Base-by-base conservation (phyloP, 2,888 invertebrate genomes). In the Caenorhabditis sp. region DNA sequence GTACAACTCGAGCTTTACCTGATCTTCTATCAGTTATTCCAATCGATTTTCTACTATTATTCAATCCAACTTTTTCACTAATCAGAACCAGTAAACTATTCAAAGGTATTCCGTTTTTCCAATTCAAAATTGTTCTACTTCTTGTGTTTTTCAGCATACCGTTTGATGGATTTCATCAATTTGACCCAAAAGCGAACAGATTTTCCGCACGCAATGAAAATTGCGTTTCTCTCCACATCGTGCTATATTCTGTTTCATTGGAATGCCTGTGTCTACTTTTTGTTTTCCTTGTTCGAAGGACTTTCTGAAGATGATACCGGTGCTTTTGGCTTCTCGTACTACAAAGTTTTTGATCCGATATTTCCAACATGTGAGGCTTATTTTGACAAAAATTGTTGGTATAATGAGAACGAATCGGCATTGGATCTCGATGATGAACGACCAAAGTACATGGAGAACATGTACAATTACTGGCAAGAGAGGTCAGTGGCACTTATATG, bases 191-290 rank as follows among this genome's bases (percentile, higher is more conserved):
- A 72, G 8, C 36, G 69, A 24, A 70, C 79, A 0, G 26, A 53
- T 19, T 69, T 74, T 49, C 85, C 85, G 6, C 84, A 86, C 57
- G 82, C 74, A 17, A 77, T 78, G 43, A 81, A 83, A 59, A 82
- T 86, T 23, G 69, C 78, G 21, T 77, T 83, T 64, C 64, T 83
- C 51, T 69, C 69, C 17, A 58, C 69, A 10, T 57, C 77, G 1
- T 83, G 83, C 58, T 70, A 61, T 24, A 65, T 81, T 37, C 51
- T 83, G 0, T 83, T 83, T 54, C 83, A 83, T 58, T 78, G 79
- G 83, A 86, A 86, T 62, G 85, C 86, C 1, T 84, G 84, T 27
- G 76, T 85, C 31, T 86, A 86, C 61, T 86, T 84, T 55, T 66
- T 81, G 31, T 83, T 86, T 72, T 83, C 83, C 31, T 62, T 84